A percentile compares a stretch with the other conserved stretches of the same genome.
phyloP scores from a whole-genome alignment of 2,888 invertebrate species.

The Dicroscelio sp. region DNA sequence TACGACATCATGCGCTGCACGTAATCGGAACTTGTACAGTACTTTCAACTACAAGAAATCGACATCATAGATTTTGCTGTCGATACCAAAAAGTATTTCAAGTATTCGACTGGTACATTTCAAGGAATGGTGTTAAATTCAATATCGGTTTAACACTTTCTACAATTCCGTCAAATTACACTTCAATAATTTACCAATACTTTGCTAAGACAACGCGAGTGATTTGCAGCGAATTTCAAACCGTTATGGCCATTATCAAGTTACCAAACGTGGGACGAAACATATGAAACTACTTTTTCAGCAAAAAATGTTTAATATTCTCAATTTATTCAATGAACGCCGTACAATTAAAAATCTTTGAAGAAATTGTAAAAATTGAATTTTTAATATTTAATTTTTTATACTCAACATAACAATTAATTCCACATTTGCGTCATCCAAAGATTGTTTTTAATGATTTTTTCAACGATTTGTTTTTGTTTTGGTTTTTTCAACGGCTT shows the following conservation, averaged over 20 bases:
- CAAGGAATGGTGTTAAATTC: conserved; percentile 63
- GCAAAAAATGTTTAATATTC: too few relatives aligned
- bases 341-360: too few relatives aligned
- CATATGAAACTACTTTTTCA: too few relatives aligned
- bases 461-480: too few relatives aligned
- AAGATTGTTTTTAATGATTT: too few relatives aligned
- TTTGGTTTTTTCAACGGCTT: too few relatives aligned
- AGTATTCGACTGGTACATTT: conserved; percentile 61
- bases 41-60: conserved; percentile 75
- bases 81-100: conserved; percentile 71
- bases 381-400: too few relatives aligned
- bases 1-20: conserved; percentile 72
- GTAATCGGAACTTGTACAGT: conserved; percentile 77
- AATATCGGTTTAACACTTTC: conserved; percentile 72
- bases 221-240: not conserved
- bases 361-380: too few relatives aligned
- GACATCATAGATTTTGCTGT: conserved; percentile 76
- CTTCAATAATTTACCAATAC: conserved; percentile 31
- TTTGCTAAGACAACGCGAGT: not conserved
- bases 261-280: too few relatives aligned
- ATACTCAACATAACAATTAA: too few relatives aligned
- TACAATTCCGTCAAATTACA: conserved; percentile 46
- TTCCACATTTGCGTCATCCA: too few relatives aligned
- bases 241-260: not conserved
- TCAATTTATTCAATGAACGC: too few relatives aligned